These are phyloP conservation scores for Drosophila greeni DNA, from an alignment of 2,888 invertebrate species.

Conservation along the genomic window DNA sequence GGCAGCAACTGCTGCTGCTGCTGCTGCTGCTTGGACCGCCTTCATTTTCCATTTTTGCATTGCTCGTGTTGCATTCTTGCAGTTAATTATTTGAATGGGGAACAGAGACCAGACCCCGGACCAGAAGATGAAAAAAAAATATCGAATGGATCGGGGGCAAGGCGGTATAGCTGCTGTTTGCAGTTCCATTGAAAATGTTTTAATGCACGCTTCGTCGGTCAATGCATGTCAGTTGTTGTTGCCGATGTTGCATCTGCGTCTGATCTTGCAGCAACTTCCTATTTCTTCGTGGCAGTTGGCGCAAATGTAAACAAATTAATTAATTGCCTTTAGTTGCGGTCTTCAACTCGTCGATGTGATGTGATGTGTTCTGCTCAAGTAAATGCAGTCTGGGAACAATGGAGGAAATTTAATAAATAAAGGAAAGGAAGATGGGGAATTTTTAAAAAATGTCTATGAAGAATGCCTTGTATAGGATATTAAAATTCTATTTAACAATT, in stretches of 20 bases:
- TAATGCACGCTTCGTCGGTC: slow-evolving; percentile 71
- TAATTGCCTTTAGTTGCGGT: slow-evolving; percentile 69
- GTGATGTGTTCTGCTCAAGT: slow-evolving; percentile 36
- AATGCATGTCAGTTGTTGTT: slow-evolving; percentile 64
- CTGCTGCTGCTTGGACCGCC: slow-evolving; percentile 38
- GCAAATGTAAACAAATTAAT: slow-evolving; percentile 71
- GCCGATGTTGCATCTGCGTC: slow-evolving; percentile 63
- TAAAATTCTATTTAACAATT: too few relatives aligned
- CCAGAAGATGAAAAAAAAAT: slow-evolving; percentile 16
- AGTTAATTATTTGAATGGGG: slow-evolving; percentile 67
- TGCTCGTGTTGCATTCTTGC: slow-evolving; percentile 74
- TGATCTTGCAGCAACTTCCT: slow-evolving; percentile 72
- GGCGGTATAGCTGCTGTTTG: slow-evolving; percentile 49
- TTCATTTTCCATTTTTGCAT: slow-evolving; percentile 47
- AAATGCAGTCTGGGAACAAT: slow-evolving; percentile 18
- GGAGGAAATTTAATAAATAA: slow-evolving; percentile 2
- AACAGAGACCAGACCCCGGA: slow-evolving; percentile 48
- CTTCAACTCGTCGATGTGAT: slow-evolving; percentile 37
- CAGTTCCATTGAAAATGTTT: slow-evolving; percentile 71
- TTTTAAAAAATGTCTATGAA: too few relatives aligned
- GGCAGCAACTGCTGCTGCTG: slow-evolving; percentile 28
- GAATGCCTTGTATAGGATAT: too few relatives aligned
- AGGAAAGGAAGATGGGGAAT: neutral
- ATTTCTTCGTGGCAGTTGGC: slow-evolving; percentile 68
- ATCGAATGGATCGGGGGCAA: slow-evolving; percentile 8